Conservation (phyloP, 2,113 vertebrate species). For the Eudyptes chrysolophus region DNA sequence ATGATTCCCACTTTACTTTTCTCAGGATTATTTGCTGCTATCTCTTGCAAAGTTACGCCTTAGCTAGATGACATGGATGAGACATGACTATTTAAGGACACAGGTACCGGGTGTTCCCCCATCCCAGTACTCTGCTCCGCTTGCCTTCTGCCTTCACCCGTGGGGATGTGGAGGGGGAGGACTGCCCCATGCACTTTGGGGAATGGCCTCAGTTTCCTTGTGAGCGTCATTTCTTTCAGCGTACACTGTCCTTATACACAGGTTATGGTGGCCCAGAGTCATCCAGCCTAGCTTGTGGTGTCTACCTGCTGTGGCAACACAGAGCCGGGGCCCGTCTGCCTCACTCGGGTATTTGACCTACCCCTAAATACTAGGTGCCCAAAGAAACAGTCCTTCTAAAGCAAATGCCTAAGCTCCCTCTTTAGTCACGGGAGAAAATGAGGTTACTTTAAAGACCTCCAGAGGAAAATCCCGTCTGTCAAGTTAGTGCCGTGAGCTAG, state of each 20-base stretch:
- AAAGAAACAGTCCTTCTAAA: background rate
- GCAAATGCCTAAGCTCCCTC: no score
- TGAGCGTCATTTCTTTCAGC: background rate
- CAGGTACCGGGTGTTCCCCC: background rate
- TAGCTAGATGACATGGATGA: background rate
- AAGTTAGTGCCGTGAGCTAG: background rate
- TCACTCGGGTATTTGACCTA: background rate
- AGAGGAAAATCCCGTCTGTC: background rate
- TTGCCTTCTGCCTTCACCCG: background rate
- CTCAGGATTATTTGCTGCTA: background rate
- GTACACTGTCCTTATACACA: background rate
- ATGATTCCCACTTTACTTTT: background rate
- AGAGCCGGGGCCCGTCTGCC: background rate
- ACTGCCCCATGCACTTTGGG: background rate
- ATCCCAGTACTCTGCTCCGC: background rate
- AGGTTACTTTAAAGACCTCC: background rate
- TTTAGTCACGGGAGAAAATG: background rate
- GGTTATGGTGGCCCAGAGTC: background rate
- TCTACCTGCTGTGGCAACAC: background rate
- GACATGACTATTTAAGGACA: background rate
- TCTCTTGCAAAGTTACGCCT: background rate
- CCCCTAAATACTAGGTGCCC: background rate
- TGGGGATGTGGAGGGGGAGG: background rate
- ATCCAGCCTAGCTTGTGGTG: background rate
- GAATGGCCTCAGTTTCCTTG: background rate